Base-by-base conservation (phyloP, 2,888 invertebrate species). In the Cantharis rustica region DNA sequence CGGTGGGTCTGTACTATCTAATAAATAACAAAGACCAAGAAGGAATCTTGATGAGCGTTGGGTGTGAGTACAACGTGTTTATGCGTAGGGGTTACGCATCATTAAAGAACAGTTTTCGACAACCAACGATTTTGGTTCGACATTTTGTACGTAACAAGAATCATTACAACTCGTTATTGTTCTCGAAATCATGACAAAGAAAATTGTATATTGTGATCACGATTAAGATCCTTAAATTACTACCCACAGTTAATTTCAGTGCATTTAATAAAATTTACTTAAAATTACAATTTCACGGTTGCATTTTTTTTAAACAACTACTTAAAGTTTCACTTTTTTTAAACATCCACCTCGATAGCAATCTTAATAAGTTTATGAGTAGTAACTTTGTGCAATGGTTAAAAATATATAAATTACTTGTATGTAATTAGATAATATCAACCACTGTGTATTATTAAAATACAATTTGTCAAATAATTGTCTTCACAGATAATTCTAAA, bases 11-110 rank as follows among this genome's bases (percentile, higher is more conserved):
- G n/a, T 5, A 7, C 7, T n/a, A 13, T 47, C n/a, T 66, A 66
- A 66, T 66, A 66, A 64, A 64, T 64, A 64, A 64, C 20, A 87
- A 89, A 89, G 88, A 89, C 83, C 84, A 82, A 87, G 86, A 88
- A 88, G 90, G 90, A 90, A 89, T 89, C 89, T 89, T 88, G 89
- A 88, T 77, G 88, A 89, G 90, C 89, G 88, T 87, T 87, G 88
- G 85, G 85, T 87, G 88, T 86, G 88, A 86, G 86, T 86, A 7
- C 88, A 85, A 85, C 89, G 89, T 87, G 89, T 87, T 83, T 85
- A 85, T 87, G 85, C 86, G 83, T 83, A 83, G 83, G 82, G 81
- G 84, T 84, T 47, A 84, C 84, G 73, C 76, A 75, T 68, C 70
- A 68, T 79, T 71, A 76, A 73, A 72, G 73, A 73, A 74, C 73